Conservation (phyloP, 1,140 invertebrate genomes). For the Drosophila gunungcola region DNA sequence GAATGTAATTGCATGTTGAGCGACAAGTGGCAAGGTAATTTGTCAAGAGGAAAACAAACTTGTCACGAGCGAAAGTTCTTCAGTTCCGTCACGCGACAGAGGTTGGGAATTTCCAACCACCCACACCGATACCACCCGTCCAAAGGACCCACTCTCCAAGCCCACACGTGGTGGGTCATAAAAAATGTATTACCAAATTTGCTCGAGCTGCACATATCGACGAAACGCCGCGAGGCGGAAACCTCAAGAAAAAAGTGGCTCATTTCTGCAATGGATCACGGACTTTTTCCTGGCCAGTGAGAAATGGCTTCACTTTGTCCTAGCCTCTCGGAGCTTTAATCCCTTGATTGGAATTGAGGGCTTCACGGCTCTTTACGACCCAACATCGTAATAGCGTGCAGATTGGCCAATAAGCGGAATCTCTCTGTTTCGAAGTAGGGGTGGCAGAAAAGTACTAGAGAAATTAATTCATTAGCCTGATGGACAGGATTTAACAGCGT, state of each 20-base stretch:
- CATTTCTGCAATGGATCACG: conserved; percentile 16
- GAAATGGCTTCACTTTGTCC: conserved; percentile 27
- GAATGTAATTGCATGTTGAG: conserved; percentile 50
- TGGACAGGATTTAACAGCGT: conserved; percentile 9
- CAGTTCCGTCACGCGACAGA: conserved; percentile 51
- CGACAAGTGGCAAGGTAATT: conserved; percentile 78
- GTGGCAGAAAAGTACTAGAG: conserved; percentile 8
- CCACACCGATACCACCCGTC: conserved; percentile 4
- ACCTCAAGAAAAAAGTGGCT: conserved; percentile 47
- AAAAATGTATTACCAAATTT: conserved; percentile 76
- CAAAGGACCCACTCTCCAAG: conserved; percentile 6
- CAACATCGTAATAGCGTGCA: conserved; percentile 59
- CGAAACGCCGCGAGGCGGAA: conserved; percentile 33
- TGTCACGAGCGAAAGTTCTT: conserved; percentile 16
- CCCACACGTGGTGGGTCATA: conserved; percentile 48
- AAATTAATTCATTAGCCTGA: conserved; percentile 33
- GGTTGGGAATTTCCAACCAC: conserved; percentile 9
- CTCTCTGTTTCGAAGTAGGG: conserved; percentile 1
- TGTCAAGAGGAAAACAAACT: conserved; percentile 54
- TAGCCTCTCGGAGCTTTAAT: conserved; percentile 26
- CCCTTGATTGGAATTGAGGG: conserved; percentile 56
- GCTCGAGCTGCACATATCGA: conserved; percentile 38
- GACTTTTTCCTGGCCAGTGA: conserved; percentile 16
- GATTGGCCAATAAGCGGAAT: conserved; percentile 46
- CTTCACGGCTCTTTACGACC: conserved; percentile 53